Evolutionary conservation across 37 sponge, comb jelly and placozoan species (phyloP).

Genomic region (Oopsacas minuta): DNA sequence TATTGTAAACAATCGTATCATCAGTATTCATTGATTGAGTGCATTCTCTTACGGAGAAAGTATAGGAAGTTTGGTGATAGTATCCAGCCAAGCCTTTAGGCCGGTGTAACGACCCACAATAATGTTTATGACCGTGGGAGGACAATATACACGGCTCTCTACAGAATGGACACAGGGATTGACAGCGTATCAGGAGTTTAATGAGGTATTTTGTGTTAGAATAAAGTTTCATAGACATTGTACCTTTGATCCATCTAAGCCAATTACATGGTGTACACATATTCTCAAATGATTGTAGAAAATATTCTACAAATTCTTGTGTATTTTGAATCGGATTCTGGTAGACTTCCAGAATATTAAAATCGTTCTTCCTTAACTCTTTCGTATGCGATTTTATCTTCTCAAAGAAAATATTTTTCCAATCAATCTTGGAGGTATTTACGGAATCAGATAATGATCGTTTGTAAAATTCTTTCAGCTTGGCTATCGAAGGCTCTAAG

Average conservation of each 20-base stretch:
- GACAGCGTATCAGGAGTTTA: neutral
- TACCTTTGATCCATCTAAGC: neutral
- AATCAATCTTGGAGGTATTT: neutral
- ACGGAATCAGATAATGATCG: neutral
- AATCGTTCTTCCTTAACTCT: neutral
- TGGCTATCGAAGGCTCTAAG: neutral
- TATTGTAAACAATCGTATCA: neutral
- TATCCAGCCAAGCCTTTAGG: slow-evolving; percentile 7
- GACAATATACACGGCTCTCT: neutral
- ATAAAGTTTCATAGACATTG: neutral
- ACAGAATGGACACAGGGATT: slow-evolving; percentile 1
- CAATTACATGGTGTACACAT: neutral
- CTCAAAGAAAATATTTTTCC: neutral
- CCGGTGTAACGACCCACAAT: neutral
- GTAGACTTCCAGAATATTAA: neutral
- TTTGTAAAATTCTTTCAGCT: neutral
- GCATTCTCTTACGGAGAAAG: neutral
- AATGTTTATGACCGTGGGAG: neutral
- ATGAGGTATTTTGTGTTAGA: neutral
- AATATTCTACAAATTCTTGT: neutral
- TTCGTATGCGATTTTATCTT: neutral
- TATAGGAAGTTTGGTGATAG: neutral
- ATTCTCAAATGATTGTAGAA: neutral
- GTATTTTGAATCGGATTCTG: neutral
- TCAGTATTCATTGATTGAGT: slow-evolving; percentile 11